These are phyloP conservation scores for Chunga burmeisteri DNA, from an alignment of 2,113 vertebrate species.

Conservation along the genomic window DNA sequence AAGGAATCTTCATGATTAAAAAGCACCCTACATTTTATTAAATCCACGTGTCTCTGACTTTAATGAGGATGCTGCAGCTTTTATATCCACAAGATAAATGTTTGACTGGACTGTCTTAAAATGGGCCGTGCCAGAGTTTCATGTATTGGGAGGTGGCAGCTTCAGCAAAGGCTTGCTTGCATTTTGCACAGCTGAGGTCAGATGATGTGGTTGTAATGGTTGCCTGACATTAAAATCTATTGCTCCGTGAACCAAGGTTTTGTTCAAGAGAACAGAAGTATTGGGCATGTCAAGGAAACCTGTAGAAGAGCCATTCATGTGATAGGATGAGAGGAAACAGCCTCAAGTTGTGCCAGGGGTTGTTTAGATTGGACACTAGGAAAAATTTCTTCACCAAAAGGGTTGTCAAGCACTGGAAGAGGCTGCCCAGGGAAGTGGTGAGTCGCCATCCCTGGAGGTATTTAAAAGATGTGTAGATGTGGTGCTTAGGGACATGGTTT, in stretches of 20 bases:
- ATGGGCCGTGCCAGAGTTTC: not conserved
- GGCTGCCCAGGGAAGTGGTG: not conserved
- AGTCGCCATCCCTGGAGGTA: not conserved
- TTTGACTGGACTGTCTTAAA: not conserved
- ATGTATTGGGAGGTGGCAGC: not conserved
- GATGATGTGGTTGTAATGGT: not conserved
- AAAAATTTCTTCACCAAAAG: not conserved
- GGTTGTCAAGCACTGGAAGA: not conserved
- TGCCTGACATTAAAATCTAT: not conserved
- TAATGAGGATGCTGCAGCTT: constrained; percentile 3
- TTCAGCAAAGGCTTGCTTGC: not conserved
- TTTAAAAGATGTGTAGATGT: not conserved
- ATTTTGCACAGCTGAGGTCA: not conserved
- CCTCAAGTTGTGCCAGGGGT: not conserved
- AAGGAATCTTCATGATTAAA: not conserved
- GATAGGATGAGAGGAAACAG: not conserved
- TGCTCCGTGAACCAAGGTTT: accelerated
- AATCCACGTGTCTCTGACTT: not conserved
- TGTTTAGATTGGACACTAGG: not conserved
- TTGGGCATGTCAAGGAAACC: not conserved
- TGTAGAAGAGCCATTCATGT: not conserved
- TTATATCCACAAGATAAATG: not conserved
- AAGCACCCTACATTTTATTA: not conserved
- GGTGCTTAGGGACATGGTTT: not conserved
- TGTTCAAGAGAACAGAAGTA: not conserved